Conservation (phyloP, 1,140 invertebrate genomes). For the Myzus persicae region DNA sequence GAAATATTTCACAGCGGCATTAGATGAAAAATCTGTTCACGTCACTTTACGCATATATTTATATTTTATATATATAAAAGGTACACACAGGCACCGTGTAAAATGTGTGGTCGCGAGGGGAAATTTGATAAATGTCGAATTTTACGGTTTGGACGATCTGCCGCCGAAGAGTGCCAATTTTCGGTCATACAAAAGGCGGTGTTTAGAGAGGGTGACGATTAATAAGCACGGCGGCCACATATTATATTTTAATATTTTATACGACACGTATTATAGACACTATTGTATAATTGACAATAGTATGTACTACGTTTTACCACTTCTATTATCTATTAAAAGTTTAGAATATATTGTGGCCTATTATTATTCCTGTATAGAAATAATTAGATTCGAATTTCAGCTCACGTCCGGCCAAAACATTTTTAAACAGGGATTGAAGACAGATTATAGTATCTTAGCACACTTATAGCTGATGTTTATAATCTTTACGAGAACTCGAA, state of each 20-base stretch:
- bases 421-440: neutral
- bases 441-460: neutral
- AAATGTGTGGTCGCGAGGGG: neutral
- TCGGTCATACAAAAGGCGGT: conserved; percentile 7
- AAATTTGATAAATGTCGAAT: conserved; percentile 5
- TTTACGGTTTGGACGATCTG: neutral
- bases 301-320: neutral
- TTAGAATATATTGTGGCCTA: neutral
- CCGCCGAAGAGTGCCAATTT: neutral
- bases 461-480: neutral
- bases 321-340: neutral
- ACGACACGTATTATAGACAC: neutral
- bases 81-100: neutral
- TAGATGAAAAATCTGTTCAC: neutral
- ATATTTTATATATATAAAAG: too few species aligned
- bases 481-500: neutral
- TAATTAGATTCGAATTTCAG: neutral
- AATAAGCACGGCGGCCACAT: neutral
- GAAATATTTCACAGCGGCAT: neutral
- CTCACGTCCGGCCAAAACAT: neutral
- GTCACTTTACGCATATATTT: too few species aligned
- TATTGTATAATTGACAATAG: neutral
- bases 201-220: neutral
- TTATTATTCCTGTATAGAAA: neutral
- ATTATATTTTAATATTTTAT: neutral